Evolutionary conservation across 2,888 invertebrate genomes (phyloP).

Genomic region (Punctoribates punctum): DNA sequence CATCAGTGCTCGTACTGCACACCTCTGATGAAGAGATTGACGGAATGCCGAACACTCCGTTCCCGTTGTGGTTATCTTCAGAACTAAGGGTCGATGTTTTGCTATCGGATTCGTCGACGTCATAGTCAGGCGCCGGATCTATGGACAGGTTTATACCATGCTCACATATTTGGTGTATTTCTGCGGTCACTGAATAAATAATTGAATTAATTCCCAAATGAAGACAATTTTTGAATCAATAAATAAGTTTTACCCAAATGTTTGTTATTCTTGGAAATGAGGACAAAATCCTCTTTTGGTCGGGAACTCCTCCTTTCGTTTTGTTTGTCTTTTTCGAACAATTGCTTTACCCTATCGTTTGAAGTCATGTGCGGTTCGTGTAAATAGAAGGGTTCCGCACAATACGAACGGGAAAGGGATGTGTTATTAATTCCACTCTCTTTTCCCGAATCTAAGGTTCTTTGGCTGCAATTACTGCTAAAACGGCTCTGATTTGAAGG

Average conservation of each 20-base stretch:
- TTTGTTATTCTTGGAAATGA: slow-evolving; percentile 38
- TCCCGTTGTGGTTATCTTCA: slow-evolving; percentile 35
- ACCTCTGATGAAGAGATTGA: slow-evolving; percentile 44
- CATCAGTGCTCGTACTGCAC: slow-evolving; percentile 48
- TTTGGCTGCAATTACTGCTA: slow-evolving; percentile 34
- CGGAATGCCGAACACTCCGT: slow-evolving; percentile 4
- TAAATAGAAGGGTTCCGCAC: slow-evolving; percentile 65
- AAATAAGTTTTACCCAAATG: slow-evolving; percentile 44
- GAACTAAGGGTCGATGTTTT: slow-evolving; percentile 65
- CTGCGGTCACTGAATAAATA: slow-evolving; percentile 48
- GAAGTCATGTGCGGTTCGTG: slow-evolving; percentile 75
- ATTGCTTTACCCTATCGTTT: slow-evolving; percentile 76
- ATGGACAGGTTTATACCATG: slow-evolving; percentile 48
- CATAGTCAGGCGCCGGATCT: slow-evolving; percentile 62
- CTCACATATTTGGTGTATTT: slow-evolving; percentile 49
- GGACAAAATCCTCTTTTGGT: slow-evolving; percentile 9
- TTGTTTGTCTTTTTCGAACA: slow-evolving; percentile 61
- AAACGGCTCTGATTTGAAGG: slow-evolving; percentile 49
- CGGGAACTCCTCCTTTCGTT: background rate
- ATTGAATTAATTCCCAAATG: background rate
- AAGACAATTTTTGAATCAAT: slow-evolving; percentile 11
- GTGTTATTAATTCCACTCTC: slow-evolving; percentile 29
- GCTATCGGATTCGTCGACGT: slow-evolving; percentile 59
- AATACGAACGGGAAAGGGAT: slow-evolving; percentile 31
- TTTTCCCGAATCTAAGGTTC: slow-evolving; percentile 28